A percentile compares a stretch with the other conserved stretches of the same genome.
Conservation (phyloP, 2,888 invertebrate species). For the Trichopoda pennipes region DNA sequence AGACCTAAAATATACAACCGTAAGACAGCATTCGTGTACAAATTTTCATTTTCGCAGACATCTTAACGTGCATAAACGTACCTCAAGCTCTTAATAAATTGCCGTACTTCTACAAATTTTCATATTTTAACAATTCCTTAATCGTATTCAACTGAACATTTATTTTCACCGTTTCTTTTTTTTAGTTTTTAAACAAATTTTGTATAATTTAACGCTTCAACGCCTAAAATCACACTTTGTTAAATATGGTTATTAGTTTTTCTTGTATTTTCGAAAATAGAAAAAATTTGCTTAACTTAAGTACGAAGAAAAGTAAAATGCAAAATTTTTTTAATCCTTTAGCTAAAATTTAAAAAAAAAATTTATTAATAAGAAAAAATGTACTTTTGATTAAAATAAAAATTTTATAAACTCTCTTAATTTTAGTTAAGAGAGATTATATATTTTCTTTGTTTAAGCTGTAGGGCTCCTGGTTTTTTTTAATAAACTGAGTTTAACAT, state of each 20-base stretch:
- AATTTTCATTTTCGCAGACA: neutral
- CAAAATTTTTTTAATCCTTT: no score
- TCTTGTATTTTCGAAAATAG: neutral
- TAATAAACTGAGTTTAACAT: no score
- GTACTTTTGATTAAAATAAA: no score
- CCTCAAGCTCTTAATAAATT: slow-evolving; percentile 24
- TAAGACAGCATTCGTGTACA: neutral
- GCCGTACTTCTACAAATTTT: slow-evolving; percentile 20
- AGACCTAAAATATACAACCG: neutral
- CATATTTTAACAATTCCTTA: neutral
- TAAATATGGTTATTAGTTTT: slow-evolving; percentile 53
- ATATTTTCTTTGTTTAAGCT: no score
- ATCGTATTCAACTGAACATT: slow-evolving; percentile 4
- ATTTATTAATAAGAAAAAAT: neutral
- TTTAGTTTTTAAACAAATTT: slow-evolving; percentile 49
- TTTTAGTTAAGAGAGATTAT: no score
- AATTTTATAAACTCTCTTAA: no score
- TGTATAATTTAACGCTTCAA: slow-evolving; percentile 72
- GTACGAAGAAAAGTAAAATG: neutral
- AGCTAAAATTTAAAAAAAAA: no score
- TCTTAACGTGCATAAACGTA: neutral
- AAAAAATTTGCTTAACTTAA: neutral
- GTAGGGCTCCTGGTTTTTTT: no score
- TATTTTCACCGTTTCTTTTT: slow-evolving; percentile 39
- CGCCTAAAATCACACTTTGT: slow-evolving; percentile 70